Evolutionary conservation across 2,888 invertebrate species (phyloP).

Genomic region (Alitta virens): DNA sequence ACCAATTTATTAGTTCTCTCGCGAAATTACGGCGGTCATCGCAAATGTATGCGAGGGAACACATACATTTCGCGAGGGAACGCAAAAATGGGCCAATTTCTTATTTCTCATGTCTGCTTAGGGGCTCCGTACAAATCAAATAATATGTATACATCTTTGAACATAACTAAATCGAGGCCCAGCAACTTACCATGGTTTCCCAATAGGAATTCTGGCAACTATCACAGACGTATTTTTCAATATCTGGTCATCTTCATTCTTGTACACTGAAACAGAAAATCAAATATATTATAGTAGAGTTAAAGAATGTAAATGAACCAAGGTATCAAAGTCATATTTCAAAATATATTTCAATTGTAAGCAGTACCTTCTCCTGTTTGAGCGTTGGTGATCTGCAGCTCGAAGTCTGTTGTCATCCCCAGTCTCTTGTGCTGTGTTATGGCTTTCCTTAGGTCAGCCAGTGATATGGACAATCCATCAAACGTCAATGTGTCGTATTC

Average conservation of each 20-base stretch:
- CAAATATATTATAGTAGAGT: background rate
- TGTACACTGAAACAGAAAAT: conserved; percentile 72
- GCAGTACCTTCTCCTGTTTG: conserved; percentile 90
- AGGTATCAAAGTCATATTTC: background rate
- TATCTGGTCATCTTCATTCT: conserved; percentile 84
- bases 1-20: no score
- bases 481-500: conserved; percentile 96
- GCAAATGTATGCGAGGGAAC: no score
- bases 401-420: conserved; percentile 90
- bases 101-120: no score
- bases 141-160: no score
- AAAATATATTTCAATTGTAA: background rate
- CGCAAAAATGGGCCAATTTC: no score
- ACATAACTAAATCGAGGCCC: no score
- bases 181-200: conserved; percentile 9
- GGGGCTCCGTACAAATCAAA: no score
- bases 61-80: no score
- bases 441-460: conserved; percentile 89
- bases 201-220: conserved; percentile 85
- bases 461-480: conserved; percentile 94
- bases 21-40: no score
- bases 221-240: conserved; percentile 97
- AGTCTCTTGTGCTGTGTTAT: conserved; percentile 94
- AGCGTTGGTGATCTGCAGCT: conserved; percentile 93
- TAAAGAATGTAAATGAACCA: no score